Conservation (phyloP, 2,888 invertebrate species). For the Tenthredo scrophulariae region DNA sequence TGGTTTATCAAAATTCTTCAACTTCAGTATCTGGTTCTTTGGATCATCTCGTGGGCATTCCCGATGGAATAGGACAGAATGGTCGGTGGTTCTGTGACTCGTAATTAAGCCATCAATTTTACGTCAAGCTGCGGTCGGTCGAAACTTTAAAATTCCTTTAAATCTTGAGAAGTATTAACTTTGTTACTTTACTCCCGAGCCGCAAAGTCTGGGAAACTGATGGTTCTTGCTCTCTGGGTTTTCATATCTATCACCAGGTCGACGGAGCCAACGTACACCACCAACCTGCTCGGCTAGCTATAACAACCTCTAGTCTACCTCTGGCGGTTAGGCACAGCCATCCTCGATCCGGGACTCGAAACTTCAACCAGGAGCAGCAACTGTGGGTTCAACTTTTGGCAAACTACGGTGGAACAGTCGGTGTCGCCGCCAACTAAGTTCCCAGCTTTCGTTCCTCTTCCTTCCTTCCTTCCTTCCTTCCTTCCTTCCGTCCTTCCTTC, state of each 20-base stretch:
- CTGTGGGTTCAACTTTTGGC: slow-evolving; percentile 60
- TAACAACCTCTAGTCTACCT: slow-evolving; percentile 25
- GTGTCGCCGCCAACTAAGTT: slow-evolving; percentile 75
- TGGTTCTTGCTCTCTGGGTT: slow-evolving; percentile 42
- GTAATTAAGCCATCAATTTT: slow-evolving; percentile 44
- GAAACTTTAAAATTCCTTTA: slow-evolving; percentile 62
- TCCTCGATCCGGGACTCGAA: slow-evolving; percentile 61
- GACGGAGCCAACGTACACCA: neutral
- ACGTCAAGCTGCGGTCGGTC: neutral
- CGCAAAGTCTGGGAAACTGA: slow-evolving; percentile 19
- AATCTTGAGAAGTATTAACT: slow-evolving; percentile 66
- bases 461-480: slow-evolving; percentile 64
- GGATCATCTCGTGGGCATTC: neutral
- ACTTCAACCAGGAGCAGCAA: slow-evolving; percentile 50
- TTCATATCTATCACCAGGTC: slow-evolving; percentile 39
- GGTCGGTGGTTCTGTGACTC: neutral
- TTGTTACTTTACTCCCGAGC: slow-evolving; percentile 62
- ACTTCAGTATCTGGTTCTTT: neutral
- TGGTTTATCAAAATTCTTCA: neutral
- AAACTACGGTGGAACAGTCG: slow-evolving; percentile 71
- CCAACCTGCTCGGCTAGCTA: slow-evolving; percentile 1
- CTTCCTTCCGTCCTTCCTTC: slow-evolving; percentile 60
- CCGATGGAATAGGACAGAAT: neutral
- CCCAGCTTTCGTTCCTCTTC: slow-evolving; percentile 57
- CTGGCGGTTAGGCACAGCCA: slow-evolving; percentile 65